Conservation (phyloP, 2,888 invertebrate genomes). For the Synanthedon vespiformis region DNA sequence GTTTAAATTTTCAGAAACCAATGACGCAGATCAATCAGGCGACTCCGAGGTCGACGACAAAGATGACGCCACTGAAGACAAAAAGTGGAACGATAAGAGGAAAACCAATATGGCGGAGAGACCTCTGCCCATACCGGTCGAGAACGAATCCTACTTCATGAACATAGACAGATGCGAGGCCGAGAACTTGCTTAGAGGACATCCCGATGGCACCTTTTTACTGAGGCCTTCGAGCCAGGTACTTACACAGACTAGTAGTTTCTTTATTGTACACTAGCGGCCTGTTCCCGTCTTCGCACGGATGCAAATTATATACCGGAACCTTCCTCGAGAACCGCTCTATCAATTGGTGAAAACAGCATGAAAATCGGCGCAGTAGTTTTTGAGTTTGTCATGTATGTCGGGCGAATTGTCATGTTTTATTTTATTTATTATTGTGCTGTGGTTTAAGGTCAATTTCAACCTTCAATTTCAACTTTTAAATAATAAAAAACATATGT, state of each 20-base stretch:
- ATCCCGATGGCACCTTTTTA: slow-evolving; percentile 72
- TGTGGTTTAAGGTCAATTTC: too few relatives aligned
- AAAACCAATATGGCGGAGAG: slow-evolving; percentile 50
- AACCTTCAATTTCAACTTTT: too few relatives aligned
- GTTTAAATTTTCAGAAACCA: slow-evolving; percentile 34
- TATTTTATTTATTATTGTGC: too few relatives aligned
- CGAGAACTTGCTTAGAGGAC: slow-evolving; percentile 61
- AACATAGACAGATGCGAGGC: slow-evolving; percentile 63
- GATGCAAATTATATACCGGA: too few relatives aligned
- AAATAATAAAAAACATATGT: too few relatives aligned
- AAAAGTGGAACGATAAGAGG: slow-evolving; percentile 20
- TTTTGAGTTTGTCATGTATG: too few relatives aligned
- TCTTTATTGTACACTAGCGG: too few relatives aligned
- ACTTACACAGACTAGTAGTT: slow-evolving; percentile 1
- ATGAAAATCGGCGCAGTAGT: too few relatives aligned
- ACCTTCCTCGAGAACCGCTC: too few relatives aligned
- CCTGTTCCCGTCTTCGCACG: too few relatives aligned
- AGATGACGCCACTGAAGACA: slow-evolving; percentile 11
- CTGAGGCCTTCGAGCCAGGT: slow-evolving; percentile 69
- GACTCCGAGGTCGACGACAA: slow-evolving; percentile 32
- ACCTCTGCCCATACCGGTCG: slow-evolving; percentile 63
- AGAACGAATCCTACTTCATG: slow-evolving; percentile 70
- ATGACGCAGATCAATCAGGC: slow-evolving; percentile 33
- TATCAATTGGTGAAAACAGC: too few relatives aligned
- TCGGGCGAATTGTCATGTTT: too few relatives aligned